Evolutionary conservation across 1,140 invertebrate genomes (phyloP), one percentile per base, ranked within the genome.

Genomic region (Drosophila takahashii): DNA sequence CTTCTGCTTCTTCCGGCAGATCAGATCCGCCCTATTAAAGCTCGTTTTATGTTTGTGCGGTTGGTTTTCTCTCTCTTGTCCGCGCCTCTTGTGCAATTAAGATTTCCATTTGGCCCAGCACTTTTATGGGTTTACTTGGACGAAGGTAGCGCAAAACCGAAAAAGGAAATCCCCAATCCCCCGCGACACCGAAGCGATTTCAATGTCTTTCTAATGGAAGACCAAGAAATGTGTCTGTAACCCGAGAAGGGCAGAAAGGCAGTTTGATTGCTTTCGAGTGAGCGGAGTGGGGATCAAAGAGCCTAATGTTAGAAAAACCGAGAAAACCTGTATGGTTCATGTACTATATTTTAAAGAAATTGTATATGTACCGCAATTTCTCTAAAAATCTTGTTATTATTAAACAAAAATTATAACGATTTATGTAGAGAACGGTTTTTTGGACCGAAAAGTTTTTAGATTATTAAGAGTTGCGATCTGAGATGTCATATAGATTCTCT

Each of bases 171-270:
- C 11, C 44, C 39, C 22, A 22, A 22, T 22, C 22, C 22, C 22
- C 22, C 26, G 16, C 61, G 22, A 41, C 29, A 39, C 72, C 29
- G 58, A 54, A 45, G 47, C 51, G 59, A 71, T 78, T 76, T 73
- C 83, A 87, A 89, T 89, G 84, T 89, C 79, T 87, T 87, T 87
- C 83, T 87, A 86, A 87, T 87, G 83, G 83, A 86, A 86, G 81
- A 87, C 81, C 79, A 86, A 87, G 83, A 86, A 86, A 83, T 87
- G 83, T 81, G 69, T 58, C 29, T 73, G 45, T 71, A 79, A 83
- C 48, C 57, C 41, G 80, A 83, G 80, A 66, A 57, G 74, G 73
- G 53, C 74, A 66, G 22, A 22, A 22, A 22, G 22, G 71, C 65
- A 57, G 69, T 84, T 77, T 79, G 80, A 79, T 83, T 75, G 79